These are phyloP conservation scores for Thripadectes ignobilis DNA, from an alignment of 2,797 vertebrate genomes.

Conservation along the genomic window DNA sequence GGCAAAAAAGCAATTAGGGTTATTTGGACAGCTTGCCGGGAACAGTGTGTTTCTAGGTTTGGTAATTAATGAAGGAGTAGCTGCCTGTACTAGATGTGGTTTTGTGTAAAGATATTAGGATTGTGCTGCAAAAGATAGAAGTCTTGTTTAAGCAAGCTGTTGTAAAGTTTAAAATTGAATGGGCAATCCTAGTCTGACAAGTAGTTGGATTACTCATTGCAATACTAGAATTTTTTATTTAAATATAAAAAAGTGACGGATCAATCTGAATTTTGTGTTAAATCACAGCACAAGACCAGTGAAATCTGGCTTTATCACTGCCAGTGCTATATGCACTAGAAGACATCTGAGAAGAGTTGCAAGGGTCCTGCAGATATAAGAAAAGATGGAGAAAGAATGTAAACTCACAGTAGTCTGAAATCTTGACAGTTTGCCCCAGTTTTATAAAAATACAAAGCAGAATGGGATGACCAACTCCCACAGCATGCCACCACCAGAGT, in stretches of 20 bases:
- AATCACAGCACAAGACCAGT: neutral
- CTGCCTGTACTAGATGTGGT: neutral
- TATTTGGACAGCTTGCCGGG: conserved; percentile 1
- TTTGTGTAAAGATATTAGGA: neutral
- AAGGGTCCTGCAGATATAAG: neutral
- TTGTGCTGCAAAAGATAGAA: neutral
- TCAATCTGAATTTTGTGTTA: neutral
- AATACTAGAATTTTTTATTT: neutral
- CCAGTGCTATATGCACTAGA: rapidly evolving
- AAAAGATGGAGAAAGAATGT: neutral
- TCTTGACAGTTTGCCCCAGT: neutral
- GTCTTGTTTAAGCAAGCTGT: neutral
- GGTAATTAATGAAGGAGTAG: neutral
- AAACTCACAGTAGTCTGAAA: neutral
- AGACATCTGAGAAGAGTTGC: neutral
- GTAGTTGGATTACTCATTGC: neutral
- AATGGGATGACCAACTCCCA: neutral
- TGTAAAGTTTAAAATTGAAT: neutral
- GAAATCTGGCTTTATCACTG: neutral
- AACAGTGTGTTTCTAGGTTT: neutral
- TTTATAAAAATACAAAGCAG: neutral
- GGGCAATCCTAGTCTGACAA: neutral
- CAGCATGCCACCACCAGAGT: rapidly evolving
- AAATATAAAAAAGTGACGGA: neutral
- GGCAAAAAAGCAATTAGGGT: conserved; percentile 8